phyloP scores from a whole-genome alignment of 2,797 vertebrate genomes.

The Spinibarbus caldwelli region DNA sequence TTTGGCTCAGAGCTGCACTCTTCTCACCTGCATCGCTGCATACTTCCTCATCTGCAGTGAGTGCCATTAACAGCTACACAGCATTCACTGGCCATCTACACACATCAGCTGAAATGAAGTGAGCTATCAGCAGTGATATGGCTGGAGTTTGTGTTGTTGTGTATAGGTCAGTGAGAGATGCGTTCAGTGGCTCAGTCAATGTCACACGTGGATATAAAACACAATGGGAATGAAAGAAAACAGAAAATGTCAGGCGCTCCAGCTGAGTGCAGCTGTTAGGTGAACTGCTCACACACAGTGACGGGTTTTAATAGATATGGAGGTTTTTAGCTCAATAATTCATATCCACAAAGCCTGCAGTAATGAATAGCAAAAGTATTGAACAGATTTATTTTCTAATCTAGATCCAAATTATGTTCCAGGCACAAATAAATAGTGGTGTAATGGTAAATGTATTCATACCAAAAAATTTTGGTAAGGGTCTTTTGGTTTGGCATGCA shows the following conservation, averaged over 20 bases:
- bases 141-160: not conserved
- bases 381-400: not conserved
- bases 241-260: not conserved
- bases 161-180: constrained; percentile 6
- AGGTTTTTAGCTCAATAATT: not conserved
- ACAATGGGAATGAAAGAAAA: constrained; percentile 4
- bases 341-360: not conserved
- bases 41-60: constrained; percentile 84
- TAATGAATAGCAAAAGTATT: not conserved
- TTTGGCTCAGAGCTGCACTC: constrained; percentile 71
- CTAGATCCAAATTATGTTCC: not conserved
- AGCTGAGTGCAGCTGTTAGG: not conserved
- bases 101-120: not conserved
- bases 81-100: not conserved
- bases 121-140: not conserved
- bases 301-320: not conserved
- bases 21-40: constrained; percentile 74
- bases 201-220: constrained; percentile 2
- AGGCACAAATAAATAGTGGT: not conserved
- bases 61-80: constrained; percentile 54
- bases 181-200: not conserved
- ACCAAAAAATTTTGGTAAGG: not conserved
- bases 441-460: not conserved
- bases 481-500: not conserved
- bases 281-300: constrained; percentile 1